Percentiles rank a stretch among this genome's conserved stretches.
These are phyloP conservation scores for Odontocerum albicorne DNA, from an alignment of 2,888 invertebrate species.

Conservation along the genomic window DNA sequence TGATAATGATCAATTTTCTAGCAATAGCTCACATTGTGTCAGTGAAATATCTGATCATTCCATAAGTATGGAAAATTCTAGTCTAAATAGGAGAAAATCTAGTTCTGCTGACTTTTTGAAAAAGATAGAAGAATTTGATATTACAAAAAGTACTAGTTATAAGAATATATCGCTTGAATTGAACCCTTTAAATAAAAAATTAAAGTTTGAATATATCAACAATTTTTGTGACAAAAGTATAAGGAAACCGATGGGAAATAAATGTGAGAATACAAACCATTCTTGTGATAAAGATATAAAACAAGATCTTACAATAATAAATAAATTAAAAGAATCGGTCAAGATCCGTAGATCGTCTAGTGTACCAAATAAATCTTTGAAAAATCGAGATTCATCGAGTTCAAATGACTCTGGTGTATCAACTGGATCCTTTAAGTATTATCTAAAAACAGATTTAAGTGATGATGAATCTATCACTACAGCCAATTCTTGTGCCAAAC, in stretches of 20 bases:
- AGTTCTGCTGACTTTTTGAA: slow-evolving; percentile 67
- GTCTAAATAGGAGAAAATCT: slow-evolving; percentile 52
- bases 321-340: slow-evolving; percentile 57
- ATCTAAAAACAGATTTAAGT: slow-evolving; percentile 61
- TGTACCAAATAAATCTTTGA: slow-evolving; percentile 68
- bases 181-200: slow-evolving; percentile 49
- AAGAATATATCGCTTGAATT: slow-evolving; percentile 48
- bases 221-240: slow-evolving; percentile 40
- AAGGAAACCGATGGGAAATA: slow-evolving; percentile 22
- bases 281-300: slow-evolving; percentile 52
- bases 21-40: neutral
- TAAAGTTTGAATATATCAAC: slow-evolving; percentile 49
- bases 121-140: slow-evolving; percentile 54
- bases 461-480: slow-evolving; percentile 63
- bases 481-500: slow-evolving; percentile 53
- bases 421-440: slow-evolving; percentile 64
- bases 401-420: slow-evolving; percentile 74
- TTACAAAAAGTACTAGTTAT: slow-evolving; percentile 46
- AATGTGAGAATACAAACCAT: no score
- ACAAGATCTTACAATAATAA: slow-evolving; percentile 41
- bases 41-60: neutral
- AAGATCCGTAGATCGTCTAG: slow-evolving; percentile 69
- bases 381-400: slow-evolving; percentile 69
- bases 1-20: no score
- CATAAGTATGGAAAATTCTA: slow-evolving; percentile 37